Conservation (phyloP, 2,888 invertebrate species). For the Mystacides longicornis region DNA sequence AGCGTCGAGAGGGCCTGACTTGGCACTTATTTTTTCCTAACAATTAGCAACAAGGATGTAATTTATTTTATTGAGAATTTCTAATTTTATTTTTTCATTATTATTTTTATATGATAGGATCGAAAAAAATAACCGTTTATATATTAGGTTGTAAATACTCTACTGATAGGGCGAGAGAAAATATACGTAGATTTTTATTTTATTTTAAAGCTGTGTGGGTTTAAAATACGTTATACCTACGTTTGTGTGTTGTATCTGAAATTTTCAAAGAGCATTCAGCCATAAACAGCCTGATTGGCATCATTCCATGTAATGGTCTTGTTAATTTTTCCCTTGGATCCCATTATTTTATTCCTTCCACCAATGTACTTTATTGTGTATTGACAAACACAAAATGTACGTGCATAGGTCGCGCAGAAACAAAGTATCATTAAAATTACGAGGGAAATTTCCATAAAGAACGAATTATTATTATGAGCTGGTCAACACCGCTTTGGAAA, state of each 20-base stretch:
- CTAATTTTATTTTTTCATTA: background rate
- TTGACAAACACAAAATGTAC: background rate
- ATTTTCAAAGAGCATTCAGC: background rate
- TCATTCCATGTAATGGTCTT: background rate
- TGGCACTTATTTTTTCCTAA: no score
- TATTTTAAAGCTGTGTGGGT: no score
- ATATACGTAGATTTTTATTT: no score
- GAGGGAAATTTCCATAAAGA: background rate
- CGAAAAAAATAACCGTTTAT: no score
- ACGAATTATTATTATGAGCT: no score
- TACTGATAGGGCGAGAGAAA: no score
- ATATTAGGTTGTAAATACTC: no score
- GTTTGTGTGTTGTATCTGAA: background rate
- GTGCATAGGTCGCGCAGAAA: background rate
- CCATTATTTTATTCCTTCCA: background rate
- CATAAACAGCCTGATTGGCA: background rate
- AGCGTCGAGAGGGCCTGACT: no score
- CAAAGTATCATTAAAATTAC: background rate
- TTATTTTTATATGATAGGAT: background rate
- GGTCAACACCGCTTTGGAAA: no score
- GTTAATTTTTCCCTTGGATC: background rate
- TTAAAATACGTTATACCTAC: background rate
- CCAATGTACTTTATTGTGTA: no score
- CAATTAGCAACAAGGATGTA: no score
- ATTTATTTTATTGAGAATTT: no score